A percentile compares a stretch with the other conserved stretches of the same genome.
Conservation (phyloP, 1,140 invertebrate genomes). For the Archegozetes longisetosus region DNA sequence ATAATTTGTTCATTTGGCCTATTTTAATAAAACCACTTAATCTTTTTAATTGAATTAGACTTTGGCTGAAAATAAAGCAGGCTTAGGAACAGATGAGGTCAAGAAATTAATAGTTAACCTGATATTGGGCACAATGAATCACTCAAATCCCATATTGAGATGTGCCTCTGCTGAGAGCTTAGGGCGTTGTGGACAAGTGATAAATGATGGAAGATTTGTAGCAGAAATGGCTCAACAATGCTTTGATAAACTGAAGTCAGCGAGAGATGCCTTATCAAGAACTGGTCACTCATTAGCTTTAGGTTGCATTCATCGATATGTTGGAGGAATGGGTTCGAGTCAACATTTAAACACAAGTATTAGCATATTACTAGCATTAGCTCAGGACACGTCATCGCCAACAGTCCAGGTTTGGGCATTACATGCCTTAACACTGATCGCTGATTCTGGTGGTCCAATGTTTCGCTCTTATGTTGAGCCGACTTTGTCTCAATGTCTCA, state of each 20-base stretch:
- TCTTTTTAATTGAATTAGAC: constrained; percentile 31
- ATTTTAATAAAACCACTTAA: neutral
- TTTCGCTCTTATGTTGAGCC: constrained; percentile 93
- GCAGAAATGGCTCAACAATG: constrained; percentile 76
- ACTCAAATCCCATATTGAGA: constrained; percentile 63
- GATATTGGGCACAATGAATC: constrained; percentile 50
- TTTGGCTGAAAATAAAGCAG: constrained; percentile 67
- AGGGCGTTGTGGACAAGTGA: constrained; percentile 72
- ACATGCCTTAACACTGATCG: constrained; percentile 83
- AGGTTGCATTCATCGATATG: constrained; percentile 77
- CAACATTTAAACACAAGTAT: constrained; percentile 85
- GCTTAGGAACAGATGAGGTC: constrained; percentile 73
- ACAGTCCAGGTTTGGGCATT: constrained; percentile 91
- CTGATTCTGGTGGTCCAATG: constrained; percentile 95
- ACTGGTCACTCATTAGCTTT: constrained; percentile 85
- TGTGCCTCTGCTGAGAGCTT: constrained; percentile 76
- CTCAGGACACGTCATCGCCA: constrained; percentile 75
- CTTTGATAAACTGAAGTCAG: constrained; percentile 69
- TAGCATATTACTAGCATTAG: constrained; percentile 78
- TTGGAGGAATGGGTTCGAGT: constrained; percentile 69
- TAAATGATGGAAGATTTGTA: constrained; percentile 66
- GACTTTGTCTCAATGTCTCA: constrained; percentile 68
- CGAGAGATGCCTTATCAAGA: constrained; percentile 66
- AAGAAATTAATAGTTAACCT: constrained; percentile 65
- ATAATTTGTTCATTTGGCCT: neutral